Conservation (phyloP, 2,113 vertebrate genomes). For the Rhinopomastus cyanomelas region DNA sequence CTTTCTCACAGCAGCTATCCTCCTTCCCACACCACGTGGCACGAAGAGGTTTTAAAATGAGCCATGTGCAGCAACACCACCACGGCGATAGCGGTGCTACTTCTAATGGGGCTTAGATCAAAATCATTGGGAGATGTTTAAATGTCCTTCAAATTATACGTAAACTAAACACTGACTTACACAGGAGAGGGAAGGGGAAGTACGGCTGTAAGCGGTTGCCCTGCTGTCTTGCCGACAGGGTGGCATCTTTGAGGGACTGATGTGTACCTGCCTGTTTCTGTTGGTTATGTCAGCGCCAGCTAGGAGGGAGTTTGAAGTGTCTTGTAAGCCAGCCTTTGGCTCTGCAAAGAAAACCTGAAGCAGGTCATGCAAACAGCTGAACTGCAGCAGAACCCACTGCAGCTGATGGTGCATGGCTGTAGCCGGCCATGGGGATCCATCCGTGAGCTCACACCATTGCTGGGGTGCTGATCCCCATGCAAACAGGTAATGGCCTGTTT, state of each 20-base stretch:
- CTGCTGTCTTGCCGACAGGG: background rate
- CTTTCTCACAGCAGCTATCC: background rate
- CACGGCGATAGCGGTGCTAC: background rate
- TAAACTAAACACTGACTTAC: background rate
- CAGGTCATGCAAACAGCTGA: background rate
- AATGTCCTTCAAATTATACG: background rate
- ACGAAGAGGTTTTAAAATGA: background rate
- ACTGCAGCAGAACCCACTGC: accelerated
- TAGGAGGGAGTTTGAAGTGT: background rate
- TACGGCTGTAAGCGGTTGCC: background rate
- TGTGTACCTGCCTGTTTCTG: background rate
- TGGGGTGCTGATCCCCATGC: background rate
- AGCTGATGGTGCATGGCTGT: accelerated
- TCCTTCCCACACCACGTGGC: background rate
- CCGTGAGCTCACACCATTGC: background rate
- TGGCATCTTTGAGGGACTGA: background rate
- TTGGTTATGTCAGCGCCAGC: background rate
- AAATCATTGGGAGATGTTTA: background rate
- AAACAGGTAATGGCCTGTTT: background rate
- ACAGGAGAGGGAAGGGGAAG: background rate
- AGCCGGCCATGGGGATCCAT: background rate
- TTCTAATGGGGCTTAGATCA: background rate
- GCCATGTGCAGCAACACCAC: accelerated
- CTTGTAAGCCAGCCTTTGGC: background rate
- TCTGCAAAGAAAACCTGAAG: background rate